Conservation (phyloP, 2,797 vertebrate species). For the Lycodopsis pacificus region DNA sequence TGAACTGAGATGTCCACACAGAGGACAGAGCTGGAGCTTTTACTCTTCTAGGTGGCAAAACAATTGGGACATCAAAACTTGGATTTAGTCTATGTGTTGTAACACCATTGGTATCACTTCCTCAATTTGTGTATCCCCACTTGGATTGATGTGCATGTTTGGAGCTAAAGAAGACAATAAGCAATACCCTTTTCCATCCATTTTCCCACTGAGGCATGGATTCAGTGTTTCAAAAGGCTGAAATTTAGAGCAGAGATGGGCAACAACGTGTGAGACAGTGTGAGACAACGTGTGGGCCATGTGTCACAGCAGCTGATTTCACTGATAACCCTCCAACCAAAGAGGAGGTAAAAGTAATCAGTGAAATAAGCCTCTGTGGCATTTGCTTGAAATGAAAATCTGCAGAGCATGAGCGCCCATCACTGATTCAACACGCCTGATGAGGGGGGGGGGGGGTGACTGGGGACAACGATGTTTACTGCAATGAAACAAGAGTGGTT, state of each 20-base stretch:
- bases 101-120: background rate
- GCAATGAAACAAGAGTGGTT: slow-evolving; percentile 9
- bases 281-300: slow-evolving; percentile 34
- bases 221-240: background rate
- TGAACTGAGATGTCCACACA: background rate
- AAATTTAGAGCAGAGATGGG: slow-evolving; percentile 13
- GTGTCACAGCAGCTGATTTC: slow-evolving; percentile 49
- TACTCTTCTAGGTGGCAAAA: background rate
- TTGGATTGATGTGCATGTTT: background rate
- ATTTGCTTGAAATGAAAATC: slow-evolving; percentile 57
- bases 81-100: background rate
- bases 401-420: slow-evolving; percentile 29
- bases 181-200: background rate
- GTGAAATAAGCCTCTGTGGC: slow-evolving; percentile 55
- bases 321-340: slow-evolving; percentile 51
- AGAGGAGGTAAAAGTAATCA: slow-evolving; percentile 49
- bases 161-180: background rate
- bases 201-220: background rate
- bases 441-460: background rate
- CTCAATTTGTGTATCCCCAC: too few relatives aligned
- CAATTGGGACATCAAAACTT: background rate
- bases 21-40: background rate
- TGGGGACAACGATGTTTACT: slow-evolving; percentile 25
- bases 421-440: slow-evolving; percentile 43
- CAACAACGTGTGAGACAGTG: slow-evolving; percentile 26